Base-by-base conservation (phyloP, 2,113 vertebrate species). In the Regulus satrapa region DNA sequence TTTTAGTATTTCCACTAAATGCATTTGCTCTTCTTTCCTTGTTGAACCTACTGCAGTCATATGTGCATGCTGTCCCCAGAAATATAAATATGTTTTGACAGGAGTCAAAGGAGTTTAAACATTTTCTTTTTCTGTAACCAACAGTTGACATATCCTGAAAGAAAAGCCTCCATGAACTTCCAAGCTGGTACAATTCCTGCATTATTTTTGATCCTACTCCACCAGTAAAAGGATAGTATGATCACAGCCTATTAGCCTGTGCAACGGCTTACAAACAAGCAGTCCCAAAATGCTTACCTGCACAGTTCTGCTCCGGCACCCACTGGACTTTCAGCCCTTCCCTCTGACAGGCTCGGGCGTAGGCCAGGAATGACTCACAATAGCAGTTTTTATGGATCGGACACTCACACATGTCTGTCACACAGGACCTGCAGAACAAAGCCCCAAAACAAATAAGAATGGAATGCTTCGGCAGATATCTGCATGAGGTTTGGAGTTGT, bases 321-420 rank as follows among this genome's bases (percentile, higher is more conserved):
- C 99, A 99, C 48, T 97, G 98, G 58, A 99, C 98, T 14, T 96
- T 97, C 5, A 98, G 49, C 5, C 99, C 99, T 85, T 99, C 99
- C 81, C 99, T 97, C 97, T 99, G 98, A 81, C 99, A 99, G 79
- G 99, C 99, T 43, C 99, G 98, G 59, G 99, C 97, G 12, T 99
- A 99, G 0, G 99, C 99, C 80, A 99, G 98, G 96, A 99, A 99
- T 0, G 99, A 99, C 97, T 99, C 99, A 1, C 99, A 99, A 98
- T 99, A 99, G 94, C 99, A 99, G 97, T 99, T 99, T 93, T 99
- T 99, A 97, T 99, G 99, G 71, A 99, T 97, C 0, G 99, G 99
- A 84, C 99, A 99, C 91, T 99, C 99, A 6, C 99, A 99, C 99
- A 99, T 99, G 93, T 99, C 99, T 31, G 99, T 99, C 87, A 99